Evolutionary conservation across 2,888 invertebrate species (phyloP).

Genomic region (Platycnemis pennipes): DNA sequence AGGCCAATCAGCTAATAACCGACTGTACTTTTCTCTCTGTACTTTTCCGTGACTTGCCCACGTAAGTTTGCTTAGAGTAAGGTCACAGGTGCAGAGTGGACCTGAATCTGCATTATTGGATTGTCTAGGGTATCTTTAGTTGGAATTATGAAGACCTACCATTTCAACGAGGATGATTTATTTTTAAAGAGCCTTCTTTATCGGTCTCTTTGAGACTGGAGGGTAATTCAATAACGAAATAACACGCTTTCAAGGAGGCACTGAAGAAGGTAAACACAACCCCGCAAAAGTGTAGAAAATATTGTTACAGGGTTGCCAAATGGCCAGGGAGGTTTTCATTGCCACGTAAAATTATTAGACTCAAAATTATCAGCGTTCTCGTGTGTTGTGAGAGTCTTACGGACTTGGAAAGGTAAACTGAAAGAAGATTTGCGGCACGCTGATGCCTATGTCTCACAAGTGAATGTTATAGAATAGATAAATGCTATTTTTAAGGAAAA

Average conservation of each 20-base stretch:
- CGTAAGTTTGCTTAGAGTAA: not conserved
- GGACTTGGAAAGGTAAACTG: too few relatives aligned
- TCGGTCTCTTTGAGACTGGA: conserved; percentile 22
- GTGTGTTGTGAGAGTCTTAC: too few relatives aligned
- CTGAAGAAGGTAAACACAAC: not conserved
- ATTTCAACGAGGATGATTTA: conserved; percentile 18
- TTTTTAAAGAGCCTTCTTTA: conserved; percentile 22
- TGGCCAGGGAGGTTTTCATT: not conserved
- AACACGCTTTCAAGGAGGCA: not conserved
- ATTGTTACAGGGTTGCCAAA: not conserved
- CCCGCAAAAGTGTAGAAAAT: not conserved
- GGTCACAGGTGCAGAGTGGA: not conserved
- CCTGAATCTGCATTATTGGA: conserved; percentile 28
- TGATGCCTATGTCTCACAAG: too few relatives aligned
- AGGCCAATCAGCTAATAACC: not conserved
- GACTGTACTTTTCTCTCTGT: not conserved
- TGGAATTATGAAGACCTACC: conserved; percentile 29
- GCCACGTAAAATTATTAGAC: too few relatives aligned
- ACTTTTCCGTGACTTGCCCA: not conserved
- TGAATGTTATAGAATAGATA: too few relatives aligned
- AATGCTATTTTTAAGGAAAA: too few relatives aligned
- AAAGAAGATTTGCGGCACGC: too few relatives aligned
- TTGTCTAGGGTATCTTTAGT: conserved; percentile 19
- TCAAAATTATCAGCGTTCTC: too few relatives aligned
- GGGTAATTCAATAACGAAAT: not conserved